phyloP scores from a whole-genome alignment of 1,140 invertebrate genomes.

The Myzus persicae region DNA sequence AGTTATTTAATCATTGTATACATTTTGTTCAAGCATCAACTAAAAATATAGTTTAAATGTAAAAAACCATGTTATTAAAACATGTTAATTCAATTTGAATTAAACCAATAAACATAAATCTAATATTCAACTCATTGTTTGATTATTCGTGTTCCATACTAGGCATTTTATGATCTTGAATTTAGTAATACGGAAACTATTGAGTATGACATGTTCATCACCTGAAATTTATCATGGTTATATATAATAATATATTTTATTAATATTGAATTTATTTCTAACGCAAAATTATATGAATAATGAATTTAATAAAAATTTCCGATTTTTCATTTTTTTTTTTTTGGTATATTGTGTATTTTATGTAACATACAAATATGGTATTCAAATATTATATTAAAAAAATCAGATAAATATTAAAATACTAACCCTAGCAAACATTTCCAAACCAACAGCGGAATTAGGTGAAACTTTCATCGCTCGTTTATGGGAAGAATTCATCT shows the following conservation, averaged over 20 bases:
- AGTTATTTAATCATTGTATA: neutral
- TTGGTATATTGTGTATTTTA: too few species aligned
- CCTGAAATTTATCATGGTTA: neutral
- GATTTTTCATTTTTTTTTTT: too few species aligned
- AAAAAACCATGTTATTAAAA: neutral
- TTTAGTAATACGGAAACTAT: conserved; percentile 13
- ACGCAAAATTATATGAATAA: too few species aligned
- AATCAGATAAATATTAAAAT: neutral
- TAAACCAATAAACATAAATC: neutral
- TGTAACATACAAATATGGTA: neutral
- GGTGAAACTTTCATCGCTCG: neutral
- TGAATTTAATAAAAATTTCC: too few species aligned
- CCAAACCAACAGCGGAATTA: neutral
- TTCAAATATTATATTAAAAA: neutral
- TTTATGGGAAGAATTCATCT: conserved; percentile 7
- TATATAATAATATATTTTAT: neutral
- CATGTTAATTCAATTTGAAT: too few species aligned
- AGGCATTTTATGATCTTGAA: neutral
- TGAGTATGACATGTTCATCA: conserved; percentile 29
- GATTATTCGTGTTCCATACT: neutral
- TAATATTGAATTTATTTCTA: neutral
- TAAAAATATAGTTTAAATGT: neutral
- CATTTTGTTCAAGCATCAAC: neutral
- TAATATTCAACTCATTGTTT: neutral
- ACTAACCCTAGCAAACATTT: conserved; percentile 31